Conservation (phyloP, 2,888 invertebrate genomes). For the Lepas anatifera region DNA sequence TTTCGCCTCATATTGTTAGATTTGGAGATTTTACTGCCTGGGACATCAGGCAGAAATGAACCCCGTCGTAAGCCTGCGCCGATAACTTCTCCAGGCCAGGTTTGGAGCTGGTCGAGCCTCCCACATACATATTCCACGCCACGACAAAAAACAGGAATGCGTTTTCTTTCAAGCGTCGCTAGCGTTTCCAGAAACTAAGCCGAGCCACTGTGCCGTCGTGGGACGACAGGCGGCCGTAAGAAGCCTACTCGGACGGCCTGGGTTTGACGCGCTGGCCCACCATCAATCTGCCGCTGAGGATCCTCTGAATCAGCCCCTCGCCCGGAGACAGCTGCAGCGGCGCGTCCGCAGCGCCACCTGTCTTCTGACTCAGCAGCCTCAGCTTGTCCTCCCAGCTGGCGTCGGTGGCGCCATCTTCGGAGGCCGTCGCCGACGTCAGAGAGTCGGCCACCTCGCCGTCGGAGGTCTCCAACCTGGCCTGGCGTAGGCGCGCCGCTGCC, state of each 20-base stretch:
- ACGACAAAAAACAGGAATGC: too few relatives aligned
- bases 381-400: background rate
- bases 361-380: background rate
- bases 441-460: conserved; percentile 6
- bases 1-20: too few relatives aligned
- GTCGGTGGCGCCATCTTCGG: background rate
- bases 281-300: background rate
- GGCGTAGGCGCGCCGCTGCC: background rate
- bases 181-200: too few relatives aligned
- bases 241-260: background rate
- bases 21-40: too few relatives aligned
- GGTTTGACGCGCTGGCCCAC: background rate
- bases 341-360: background rate
- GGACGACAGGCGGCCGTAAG: too few relatives aligned
- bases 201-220: too few relatives aligned
- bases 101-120: background rate
- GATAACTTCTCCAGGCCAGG: too few relatives aligned
- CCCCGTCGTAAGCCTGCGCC: too few relatives aligned
- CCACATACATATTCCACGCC: background rate
- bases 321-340: background rate
- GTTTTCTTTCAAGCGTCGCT: too few relatives aligned
- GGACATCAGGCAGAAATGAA: too few relatives aligned
- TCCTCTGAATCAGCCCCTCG: background rate
- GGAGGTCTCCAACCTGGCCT: background rate
- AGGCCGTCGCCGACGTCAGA: background rate